phyloP scores from a whole-genome alignment of 2,797 vertebrate species.

The Odontamblyopus lacepedii region DNA sequence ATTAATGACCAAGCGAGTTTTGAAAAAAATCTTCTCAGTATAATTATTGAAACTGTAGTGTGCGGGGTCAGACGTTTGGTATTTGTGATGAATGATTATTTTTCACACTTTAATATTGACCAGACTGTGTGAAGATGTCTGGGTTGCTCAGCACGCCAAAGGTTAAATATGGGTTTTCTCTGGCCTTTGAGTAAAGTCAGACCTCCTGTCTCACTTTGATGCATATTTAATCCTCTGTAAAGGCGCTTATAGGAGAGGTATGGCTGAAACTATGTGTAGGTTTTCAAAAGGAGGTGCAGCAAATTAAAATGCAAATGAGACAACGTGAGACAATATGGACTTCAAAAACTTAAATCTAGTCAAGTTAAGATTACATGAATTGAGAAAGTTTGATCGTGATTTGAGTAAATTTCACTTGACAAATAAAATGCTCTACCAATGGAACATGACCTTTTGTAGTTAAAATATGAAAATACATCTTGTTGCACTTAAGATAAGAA shows the following conservation, averaged over 20 bases:
- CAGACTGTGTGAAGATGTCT: background rate
- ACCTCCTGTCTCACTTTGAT: background rate
- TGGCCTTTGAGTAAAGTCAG: conserved; percentile 3
- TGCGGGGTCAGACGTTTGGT: conserved; percentile 4
- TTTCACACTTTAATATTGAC: background rate
- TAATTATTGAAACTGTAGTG: background rate
- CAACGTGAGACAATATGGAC: too few species aligned
- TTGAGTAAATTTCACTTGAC: too few species aligned
- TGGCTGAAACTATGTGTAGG: too few species aligned
- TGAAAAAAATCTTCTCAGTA: background rate
- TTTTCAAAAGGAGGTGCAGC: background rate
- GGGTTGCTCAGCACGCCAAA: background rate
- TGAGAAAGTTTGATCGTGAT: too few species aligned
- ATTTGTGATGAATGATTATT: conserved; percentile 2
- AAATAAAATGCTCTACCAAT: too few species aligned
- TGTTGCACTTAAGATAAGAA: too few species aligned
- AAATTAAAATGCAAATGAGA: background rate
- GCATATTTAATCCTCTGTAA: background rate
- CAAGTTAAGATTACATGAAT: too few species aligned
- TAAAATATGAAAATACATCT: too few species aligned
- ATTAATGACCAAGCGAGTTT: background rate
- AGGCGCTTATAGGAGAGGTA: background rate
- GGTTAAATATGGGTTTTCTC: background rate
- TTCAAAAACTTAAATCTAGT: too few species aligned
- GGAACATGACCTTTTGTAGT: too few species aligned